Conservation (phyloP, 2,888 invertebrate species). For the Euplagia quadripunctaria region DNA sequence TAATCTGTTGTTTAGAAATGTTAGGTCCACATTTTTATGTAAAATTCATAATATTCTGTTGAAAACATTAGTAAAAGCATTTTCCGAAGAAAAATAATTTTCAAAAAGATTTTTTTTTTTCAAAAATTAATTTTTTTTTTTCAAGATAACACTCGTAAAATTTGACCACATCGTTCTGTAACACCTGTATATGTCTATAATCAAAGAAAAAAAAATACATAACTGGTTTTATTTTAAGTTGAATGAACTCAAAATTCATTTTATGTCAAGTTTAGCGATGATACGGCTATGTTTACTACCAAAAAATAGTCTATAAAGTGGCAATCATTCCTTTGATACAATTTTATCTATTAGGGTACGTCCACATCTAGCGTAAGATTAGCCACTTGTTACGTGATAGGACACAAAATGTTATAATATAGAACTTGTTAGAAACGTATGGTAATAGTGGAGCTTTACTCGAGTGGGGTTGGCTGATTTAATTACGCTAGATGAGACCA, state of each 20-base stretch:
- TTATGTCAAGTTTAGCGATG: slow-evolving; percentile 25
- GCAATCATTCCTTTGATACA: slow-evolving; percentile 63
- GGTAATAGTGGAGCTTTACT: neutral
- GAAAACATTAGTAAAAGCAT: too few relatives aligned
- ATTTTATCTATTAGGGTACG: slow-evolving; percentile 34
- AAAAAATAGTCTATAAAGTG: slow-evolving; percentile 65
- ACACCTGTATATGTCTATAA: too few relatives aligned
- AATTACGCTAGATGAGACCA: slow-evolving; percentile 20
- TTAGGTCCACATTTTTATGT: too few relatives aligned
- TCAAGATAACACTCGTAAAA: too few relatives aligned
- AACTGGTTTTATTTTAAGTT: neutral
- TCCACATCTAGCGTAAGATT: slow-evolving; percentile 15
- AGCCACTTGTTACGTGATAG: neutral
- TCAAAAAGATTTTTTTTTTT: too few relatives aligned
- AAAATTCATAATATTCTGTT: too few relatives aligned
- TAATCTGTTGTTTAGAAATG: too few relatives aligned
- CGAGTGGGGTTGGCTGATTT: neutral
- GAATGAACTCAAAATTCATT: too few relatives aligned
- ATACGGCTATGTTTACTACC: slow-evolving; percentile 44
- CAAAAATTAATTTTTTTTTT: too few relatives aligned
- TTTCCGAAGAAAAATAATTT: too few relatives aligned
- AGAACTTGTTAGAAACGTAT: neutral
- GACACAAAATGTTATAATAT: neutral
- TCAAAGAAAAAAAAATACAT: neutral
- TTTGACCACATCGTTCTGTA: too few relatives aligned